Conservation (phyloP, 2,113 vertebrate genomes). For the Actinemys pallida region DNA sequence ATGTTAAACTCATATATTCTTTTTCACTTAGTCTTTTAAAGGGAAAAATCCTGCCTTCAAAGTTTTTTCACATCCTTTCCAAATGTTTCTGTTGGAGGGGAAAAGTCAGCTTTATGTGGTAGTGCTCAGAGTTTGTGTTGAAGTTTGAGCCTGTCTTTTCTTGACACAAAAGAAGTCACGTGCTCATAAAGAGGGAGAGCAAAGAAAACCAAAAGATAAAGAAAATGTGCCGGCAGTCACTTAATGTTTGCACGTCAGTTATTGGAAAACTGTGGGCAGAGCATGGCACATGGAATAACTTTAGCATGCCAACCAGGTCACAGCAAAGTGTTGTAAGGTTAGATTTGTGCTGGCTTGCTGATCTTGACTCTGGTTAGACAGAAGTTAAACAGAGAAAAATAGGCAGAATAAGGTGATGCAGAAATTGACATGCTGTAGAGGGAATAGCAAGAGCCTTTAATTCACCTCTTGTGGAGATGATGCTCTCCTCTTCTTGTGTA, state of each 20-base stretch:
- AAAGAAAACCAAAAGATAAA: background rate
- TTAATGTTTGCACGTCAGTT: background rate
- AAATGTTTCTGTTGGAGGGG: background rate
- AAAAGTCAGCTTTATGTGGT: background rate
- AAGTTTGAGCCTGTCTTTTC: background rate
- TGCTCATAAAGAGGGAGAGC: background rate
- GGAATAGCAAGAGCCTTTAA: background rate
- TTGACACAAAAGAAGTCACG: background rate
- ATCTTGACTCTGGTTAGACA: too few species aligned
- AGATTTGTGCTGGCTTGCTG: too few species aligned
- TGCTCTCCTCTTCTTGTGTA: background rate
- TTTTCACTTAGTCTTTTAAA: background rate
- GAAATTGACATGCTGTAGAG: too few species aligned
- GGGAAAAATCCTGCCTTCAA: background rate
- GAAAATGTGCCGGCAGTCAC: background rate
- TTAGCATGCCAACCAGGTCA: background rate
- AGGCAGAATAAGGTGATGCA: too few species aligned
- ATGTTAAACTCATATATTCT: background rate
- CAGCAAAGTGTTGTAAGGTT: too few species aligned
- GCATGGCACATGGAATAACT: background rate
- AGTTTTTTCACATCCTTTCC: background rate
- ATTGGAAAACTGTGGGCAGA: background rate
- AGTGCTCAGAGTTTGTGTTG: background rate
- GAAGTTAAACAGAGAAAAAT: too few species aligned
- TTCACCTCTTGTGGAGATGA: background rate